These are phyloP conservation scores for Dromaius novaehollandiae DNA, from an alignment of 2,113 vertebrate species.

Conservation along the genomic window DNA sequence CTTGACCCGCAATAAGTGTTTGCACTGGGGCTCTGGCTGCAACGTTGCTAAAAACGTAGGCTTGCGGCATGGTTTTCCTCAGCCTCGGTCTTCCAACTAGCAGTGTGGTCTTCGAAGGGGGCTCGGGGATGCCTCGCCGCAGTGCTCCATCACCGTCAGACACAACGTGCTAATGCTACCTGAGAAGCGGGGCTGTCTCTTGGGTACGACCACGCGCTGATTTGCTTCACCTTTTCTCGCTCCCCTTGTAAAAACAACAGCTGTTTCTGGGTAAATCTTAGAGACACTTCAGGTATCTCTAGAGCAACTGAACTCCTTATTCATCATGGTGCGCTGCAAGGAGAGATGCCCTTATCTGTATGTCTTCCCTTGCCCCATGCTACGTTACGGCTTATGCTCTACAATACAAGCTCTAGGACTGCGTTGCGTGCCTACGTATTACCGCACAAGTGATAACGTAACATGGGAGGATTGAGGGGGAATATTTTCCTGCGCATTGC, in stretches of 20 bases:
- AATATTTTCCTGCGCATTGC: neutral
- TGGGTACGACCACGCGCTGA: neutral
- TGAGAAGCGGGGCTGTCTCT: neutral
- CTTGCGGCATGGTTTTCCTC: neutral
- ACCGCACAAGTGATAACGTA: neutral
- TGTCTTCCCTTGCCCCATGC: neutral
- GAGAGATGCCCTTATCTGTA: neutral
- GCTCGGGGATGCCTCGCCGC: neutral
- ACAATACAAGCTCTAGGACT: neutral
- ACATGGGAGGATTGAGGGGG: neutral
- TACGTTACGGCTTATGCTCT: neutral
- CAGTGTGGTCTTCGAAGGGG: neutral
- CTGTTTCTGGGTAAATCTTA: neutral
- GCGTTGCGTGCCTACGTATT: fast-evolving
- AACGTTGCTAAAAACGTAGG: neutral
- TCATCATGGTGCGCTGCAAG: neutral
- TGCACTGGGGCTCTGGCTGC: neutral
- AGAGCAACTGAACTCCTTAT: neutral
- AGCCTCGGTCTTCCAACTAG: neutral
- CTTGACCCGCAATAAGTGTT: neutral
- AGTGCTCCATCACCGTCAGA: slow-evolving; percentile 17
- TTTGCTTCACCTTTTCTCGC: neutral
- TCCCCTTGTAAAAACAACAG: neutral
- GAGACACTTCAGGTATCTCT: neutral
- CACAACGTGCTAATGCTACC: neutral